Percentiles rank a stretch among this genome's conserved stretches.
Conservation (phyloP, 2,888 invertebrate genomes). For the Campopleginae sp. region DNA sequence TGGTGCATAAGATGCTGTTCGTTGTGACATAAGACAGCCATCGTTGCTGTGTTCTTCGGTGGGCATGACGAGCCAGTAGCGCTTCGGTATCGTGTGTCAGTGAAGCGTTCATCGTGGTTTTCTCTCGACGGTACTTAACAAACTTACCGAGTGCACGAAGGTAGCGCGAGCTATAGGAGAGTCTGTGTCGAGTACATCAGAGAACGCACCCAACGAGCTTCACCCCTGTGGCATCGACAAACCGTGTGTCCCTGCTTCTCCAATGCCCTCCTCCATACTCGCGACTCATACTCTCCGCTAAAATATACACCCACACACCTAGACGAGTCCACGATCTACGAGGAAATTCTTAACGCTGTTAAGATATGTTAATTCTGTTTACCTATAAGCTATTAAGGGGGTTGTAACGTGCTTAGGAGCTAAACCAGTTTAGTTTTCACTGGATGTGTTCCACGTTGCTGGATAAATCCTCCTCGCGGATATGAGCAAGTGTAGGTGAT, state of each 20-base stretch:
- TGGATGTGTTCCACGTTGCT: slow-evolving; percentile 68
- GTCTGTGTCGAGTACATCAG: slow-evolving; percentile 41
- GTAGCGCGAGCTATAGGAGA: slow-evolving; percentile 46
- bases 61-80: slow-evolving; percentile 10
- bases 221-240: slow-evolving; percentile 51
- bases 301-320: slow-evolving; percentile 30
- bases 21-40: slow-evolving; percentile 39
- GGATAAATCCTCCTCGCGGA: slow-evolving; percentile 78
- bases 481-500: slow-evolving; percentile 43
- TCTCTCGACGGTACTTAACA: slow-evolving; percentile 83
- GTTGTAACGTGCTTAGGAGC: slow-evolving; percentile 83
- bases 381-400: slow-evolving; percentile 84
- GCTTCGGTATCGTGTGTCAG: slow-evolving; percentile 79
- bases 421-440: slow-evolving; percentile 84
- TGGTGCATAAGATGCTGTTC: slow-evolving; percentile 47
- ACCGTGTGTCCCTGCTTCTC: slow-evolving; percentile 70
- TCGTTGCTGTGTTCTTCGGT: slow-evolving; percentile 9
- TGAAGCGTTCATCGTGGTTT: slow-evolving; percentile 81
- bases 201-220: slow-evolving; percentile 47
- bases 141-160: slow-evolving; percentile 78
- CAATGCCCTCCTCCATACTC: slow-evolving; percentile 64
- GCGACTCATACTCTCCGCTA: slow-evolving; percentile 46
- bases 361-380: slow-evolving; percentile 85
- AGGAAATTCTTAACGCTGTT: slow-evolving; percentile 84
- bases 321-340: slow-evolving; percentile 62